Evolutionary conservation across 2,113 vertebrate species (phyloP).

Genomic region (Dasyurus viverrinus): DNA sequence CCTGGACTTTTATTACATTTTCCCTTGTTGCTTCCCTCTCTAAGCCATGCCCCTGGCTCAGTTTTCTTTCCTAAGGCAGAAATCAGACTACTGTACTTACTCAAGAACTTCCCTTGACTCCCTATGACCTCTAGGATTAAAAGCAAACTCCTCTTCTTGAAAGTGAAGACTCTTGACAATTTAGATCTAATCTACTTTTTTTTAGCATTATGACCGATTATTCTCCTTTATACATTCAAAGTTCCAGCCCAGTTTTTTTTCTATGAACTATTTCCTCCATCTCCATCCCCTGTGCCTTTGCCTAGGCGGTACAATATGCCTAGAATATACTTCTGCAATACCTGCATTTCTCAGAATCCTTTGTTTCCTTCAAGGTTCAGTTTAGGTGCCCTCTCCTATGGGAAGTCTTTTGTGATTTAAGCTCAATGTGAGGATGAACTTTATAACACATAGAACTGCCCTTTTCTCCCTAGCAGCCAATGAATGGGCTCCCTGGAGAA

Average conservation of each 20-base stretch:
- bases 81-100: neutral
- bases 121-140: neutral
- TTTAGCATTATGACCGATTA: neutral
- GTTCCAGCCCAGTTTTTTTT: neutral
- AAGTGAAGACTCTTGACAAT: neutral
- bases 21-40: neutral
- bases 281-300: neutral
- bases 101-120: neutral
- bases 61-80: neutral
- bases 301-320: neutral
- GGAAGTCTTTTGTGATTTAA: neutral
- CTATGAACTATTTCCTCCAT: neutral
- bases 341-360: neutral
- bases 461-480: neutral
- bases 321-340: neutral
- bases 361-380: neutral
- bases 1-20: neutral
- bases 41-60: neutral
- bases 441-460: neutral
- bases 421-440: neutral
- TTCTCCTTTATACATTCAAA: neutral
- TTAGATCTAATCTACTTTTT: neutral
- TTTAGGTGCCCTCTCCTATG: neutral
- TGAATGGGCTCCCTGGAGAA: neutral
- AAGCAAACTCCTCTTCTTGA: neutral